A percentile compares a stretch with the other conserved stretches of the same genome.
Conservation (phyloP, 2,113 vertebrate genomes). For the Oreocharis arfaki region DNA sequence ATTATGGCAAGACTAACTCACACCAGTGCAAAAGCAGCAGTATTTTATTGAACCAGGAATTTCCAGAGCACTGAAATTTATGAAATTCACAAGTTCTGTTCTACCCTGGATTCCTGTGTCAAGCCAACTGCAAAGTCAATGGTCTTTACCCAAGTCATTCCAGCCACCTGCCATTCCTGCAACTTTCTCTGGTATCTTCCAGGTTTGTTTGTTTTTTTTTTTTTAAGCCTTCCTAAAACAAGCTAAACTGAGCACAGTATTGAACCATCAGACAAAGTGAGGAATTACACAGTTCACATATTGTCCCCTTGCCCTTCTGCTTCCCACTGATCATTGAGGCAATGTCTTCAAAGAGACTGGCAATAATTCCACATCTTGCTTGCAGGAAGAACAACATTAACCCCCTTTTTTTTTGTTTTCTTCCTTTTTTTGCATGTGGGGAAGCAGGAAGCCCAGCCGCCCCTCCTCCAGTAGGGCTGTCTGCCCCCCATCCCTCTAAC, state of each 20-base stretch:
- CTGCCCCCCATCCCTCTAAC: not conserved
- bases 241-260: not conserved
- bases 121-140: not conserved
- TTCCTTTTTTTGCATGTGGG: rapidly evolving
- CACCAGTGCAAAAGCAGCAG: not conserved
- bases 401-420: not conserved
- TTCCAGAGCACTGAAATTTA: not conserved
- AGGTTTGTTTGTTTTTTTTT: not conserved
- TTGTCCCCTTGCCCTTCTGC: not conserved
- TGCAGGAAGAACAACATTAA: not conserved
- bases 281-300: not conserved
- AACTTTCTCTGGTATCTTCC: not conserved
- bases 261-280: not conserved
- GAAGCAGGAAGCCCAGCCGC: not conserved
- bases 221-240: not conserved
- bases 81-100: not conserved
- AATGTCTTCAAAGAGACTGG: not conserved
- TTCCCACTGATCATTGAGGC: not conserved
- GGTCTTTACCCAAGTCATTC: not conserved
- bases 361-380: not conserved
- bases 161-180: not conserved
- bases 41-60: not conserved
- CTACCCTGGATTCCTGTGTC: not conserved
- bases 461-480: not conserved
- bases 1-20: not conserved